These are phyloP conservation scores for Drosophila histrio DNA, from an alignment of 2,888 invertebrate species.

Conservation along the genomic window DNA sequence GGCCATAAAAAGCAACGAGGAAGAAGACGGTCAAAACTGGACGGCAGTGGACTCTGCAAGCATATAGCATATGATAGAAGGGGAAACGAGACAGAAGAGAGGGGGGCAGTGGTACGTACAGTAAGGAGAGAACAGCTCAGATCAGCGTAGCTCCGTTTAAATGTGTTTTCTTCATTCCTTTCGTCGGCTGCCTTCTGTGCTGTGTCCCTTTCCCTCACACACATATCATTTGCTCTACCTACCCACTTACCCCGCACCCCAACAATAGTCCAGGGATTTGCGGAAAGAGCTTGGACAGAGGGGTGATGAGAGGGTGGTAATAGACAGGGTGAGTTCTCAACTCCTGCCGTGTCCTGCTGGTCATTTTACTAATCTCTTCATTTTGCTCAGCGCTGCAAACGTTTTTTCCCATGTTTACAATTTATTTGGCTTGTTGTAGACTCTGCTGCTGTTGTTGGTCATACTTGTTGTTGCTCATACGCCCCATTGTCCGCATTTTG, in stretches of 20 bases:
- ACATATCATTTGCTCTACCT: not conserved
- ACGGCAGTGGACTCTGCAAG: not conserved
- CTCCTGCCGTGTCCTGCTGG: constrained; percentile 54
- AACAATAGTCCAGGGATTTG: constrained; percentile 3
- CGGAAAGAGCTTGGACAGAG: not conserved
- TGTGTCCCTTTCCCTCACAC: not conserved
- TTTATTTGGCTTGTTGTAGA: constrained; percentile 65
- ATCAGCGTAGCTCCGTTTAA: constrained; percentile 36
- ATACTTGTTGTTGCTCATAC: constrained; percentile 63
- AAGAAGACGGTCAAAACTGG: constrained; percentile 38
- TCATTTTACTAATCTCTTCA: constrained; percentile 80
- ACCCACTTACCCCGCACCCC: too few relatives aligned
- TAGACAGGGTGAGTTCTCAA: constrained; percentile 14
- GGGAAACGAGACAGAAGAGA: not conserved
- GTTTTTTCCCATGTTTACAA: constrained; percentile 70
- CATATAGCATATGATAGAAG: not conserved
- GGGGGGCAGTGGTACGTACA: too few relatives aligned
- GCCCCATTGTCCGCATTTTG: constrained; percentile 66
- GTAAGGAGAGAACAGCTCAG: constrained; percentile 19
- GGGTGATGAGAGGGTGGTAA: not conserved
- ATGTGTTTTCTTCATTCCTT: constrained; percentile 49
- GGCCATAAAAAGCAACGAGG: constrained; percentile 75
- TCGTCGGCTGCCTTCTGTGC: constrained; percentile 21
- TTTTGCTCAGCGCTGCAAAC: constrained; percentile 55
- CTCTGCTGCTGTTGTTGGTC: constrained; percentile 4